These are phyloP conservation scores for Oophaga pumilio DNA, from an alignment of 2,113 vertebrate species.

Conservation along the genomic window DNA sequence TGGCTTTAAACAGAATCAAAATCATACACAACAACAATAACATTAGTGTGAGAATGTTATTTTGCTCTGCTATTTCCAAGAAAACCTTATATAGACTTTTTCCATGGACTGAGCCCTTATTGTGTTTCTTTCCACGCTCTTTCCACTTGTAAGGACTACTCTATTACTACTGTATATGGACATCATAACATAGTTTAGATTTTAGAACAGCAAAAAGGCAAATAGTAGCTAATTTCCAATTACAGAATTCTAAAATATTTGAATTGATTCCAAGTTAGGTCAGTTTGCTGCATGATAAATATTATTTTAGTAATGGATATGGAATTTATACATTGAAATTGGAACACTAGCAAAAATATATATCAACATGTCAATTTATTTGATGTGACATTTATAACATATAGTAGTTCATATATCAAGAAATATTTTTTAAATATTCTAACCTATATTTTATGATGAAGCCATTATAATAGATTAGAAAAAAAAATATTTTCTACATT, in stretches of 20 bases:
- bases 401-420: background rate
- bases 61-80: slow-evolving; percentile 26
- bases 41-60: slow-evolving; percentile 44
- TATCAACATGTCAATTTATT: background rate
- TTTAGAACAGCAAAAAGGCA: slow-evolving; percentile 8
- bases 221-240: slow-evolving; percentile 14
- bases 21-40: slow-evolving; percentile 54
- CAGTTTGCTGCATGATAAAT: slow-evolving; percentile 17
- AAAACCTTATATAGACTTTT: slow-evolving; percentile 38
- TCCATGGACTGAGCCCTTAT: slow-evolving; percentile 20
- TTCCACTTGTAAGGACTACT: slow-evolving; percentile 6
- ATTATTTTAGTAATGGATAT: slow-evolving; percentile 40
- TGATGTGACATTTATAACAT: background rate
- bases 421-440: background rate
- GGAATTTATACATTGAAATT: slow-evolving; percentile 7
- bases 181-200: slow-evolving; percentile 21
- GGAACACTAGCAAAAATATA: background rate
- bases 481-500: too few relatives aligned
- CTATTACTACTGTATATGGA: slow-evolving; percentile 45
- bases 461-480: too few relatives aligned
- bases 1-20: slow-evolving; percentile 38
- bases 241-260: background rate
- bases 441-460: background rate
- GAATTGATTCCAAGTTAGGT: slow-evolving; percentile 17
- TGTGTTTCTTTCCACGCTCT: slow-evolving; percentile 34